phyloP scores from a whole-genome alignment of 1,140 invertebrate genomes.

The Limonius californicus region DNA sequence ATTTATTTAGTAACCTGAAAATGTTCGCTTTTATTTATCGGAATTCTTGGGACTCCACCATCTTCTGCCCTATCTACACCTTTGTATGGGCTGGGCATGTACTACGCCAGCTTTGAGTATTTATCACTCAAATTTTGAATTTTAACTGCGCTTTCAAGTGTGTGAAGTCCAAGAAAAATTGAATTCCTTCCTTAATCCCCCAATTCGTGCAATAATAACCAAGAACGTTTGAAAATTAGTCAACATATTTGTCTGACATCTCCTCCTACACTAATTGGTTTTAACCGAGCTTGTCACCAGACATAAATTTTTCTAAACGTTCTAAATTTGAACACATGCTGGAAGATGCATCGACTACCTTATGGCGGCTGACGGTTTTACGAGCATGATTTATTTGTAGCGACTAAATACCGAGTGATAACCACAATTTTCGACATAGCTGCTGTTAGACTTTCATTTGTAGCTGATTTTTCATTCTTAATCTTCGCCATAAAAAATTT shows the following conservation, averaged over 20 bases:
- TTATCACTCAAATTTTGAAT: too few relatives aligned
- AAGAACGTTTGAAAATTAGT: conserved; percentile 1
- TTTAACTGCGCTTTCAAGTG: too few relatives aligned
- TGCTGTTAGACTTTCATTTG: not conserved
- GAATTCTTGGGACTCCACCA: too few relatives aligned
- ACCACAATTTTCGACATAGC: conserved; percentile 26
- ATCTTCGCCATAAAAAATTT: not conserved
- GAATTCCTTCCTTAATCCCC: too few relatives aligned
- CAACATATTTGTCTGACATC: conserved; percentile 15
- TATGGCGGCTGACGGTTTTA: conserved; percentile 24
- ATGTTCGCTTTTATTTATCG: too few relatives aligned
- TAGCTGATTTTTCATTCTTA: conserved; percentile 5
- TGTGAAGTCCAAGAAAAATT: too few relatives aligned
- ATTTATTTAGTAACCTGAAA: too few relatives aligned
- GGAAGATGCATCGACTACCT: conserved; percentile 23
- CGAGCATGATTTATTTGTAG: conserved; percentile 29
- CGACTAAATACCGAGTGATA: conserved; percentile 27
- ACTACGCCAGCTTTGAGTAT: too few relatives aligned
- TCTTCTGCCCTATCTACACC: too few relatives aligned
- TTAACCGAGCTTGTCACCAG: conserved; percentile 22
- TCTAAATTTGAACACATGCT: conserved; percentile 11
- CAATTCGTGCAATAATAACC: too few relatives aligned
- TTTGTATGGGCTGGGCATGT: too few relatives aligned
- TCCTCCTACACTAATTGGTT: conserved; percentile 27
- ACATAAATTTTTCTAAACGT: conserved; percentile 6